A percentile compares a stretch with the other conserved stretches of the same genome.
Evolutionary conservation across 2,797 vertebrate genomes (phyloP).

Genomic region (Toxotes lorentzi): DNA sequence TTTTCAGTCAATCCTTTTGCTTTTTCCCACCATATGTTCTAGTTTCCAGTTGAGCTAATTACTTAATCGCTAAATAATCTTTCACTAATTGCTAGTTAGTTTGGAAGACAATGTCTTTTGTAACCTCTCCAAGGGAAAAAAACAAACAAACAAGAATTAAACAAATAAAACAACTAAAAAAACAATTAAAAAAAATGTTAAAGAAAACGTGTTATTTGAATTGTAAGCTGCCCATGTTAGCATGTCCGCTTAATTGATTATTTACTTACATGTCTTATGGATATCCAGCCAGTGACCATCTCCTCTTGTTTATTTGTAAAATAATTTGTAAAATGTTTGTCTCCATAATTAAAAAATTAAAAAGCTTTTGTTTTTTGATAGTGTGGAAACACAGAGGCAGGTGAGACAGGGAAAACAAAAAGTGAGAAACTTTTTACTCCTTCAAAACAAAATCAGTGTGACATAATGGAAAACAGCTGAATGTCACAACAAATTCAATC

Average conservation of each 20-base stretch:
- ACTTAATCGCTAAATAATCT: background rate
- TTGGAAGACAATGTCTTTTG: no score
- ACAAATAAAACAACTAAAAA: no score
- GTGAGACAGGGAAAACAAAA: background rate
- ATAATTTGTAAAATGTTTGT: no score
- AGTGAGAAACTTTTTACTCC: background rate
- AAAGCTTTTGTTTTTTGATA: background rate
- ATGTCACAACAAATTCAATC: background rate
- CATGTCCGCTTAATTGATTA: background rate
- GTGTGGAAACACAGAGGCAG: background rate
- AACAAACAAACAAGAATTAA: no score
- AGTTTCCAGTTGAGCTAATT: background rate
- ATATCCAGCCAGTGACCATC: background rate
- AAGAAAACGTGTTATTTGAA: no score
- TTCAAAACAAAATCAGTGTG: background rate
- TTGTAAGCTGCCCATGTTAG: no score
- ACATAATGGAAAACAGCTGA: background rate
- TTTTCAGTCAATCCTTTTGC: slow-evolving; percentile 1
- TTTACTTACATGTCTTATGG: background rate
- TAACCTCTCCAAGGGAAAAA: no score
- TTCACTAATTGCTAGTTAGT: background rate
- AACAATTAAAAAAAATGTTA: no score
- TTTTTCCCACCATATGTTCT: background rate
- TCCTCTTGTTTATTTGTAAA: no score
- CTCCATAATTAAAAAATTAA: no score